Evolutionary conservation across 1,140 invertebrate species (phyloP), one percentile per base, ranked within the genome.

Genomic region (Dinoponera quadriceps): DNA sequence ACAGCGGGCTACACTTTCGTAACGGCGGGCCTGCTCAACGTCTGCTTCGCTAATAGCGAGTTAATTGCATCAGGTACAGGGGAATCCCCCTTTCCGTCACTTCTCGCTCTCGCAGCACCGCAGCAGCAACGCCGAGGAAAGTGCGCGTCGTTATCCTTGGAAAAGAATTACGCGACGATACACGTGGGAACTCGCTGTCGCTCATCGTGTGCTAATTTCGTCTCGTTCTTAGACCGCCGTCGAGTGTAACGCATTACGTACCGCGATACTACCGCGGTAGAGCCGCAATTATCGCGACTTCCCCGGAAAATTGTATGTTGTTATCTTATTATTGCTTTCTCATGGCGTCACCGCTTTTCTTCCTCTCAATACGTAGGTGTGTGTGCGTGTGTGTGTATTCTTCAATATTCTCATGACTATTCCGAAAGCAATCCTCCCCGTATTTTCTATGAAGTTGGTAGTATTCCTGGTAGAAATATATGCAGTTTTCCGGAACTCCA

Each of bases 41-140:
- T 91, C 86, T 89, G 86, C 87, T 81, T 71, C 85, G 84, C 78
- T 92, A 91, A 91, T 92, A 88, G 87, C 89, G 74, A 90, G 89
- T 89, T 92, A 91, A 91, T 92, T 91, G 91, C 88, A 88, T 91
- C 89, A 89, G 85, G 85, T 87, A 86, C 85, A 84, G 84, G 65
- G 57, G 81, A 85, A 86, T 89, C 85, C 90, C 88, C 82, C 84
- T 91, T 88, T 89, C 85, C 88, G 89, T 87, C 86, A 87, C 83
- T 86, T 89, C 82, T 77, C 87, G 84, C 83, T 83, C 88, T 82
- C 51, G 9, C 27, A 14, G 11, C 18, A 59, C 22, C 87, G 71
- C 29, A 16, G 38, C 38, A 33, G 38, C 38, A 3, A 9, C 38
- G 49, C 20, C 29, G 66, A 77, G 33, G 62, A 75, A 83, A 81